A percentile compares a stretch with the other conserved stretches of the same genome.
phyloP scores from a whole-genome alignment of 2,113 vertebrate genomes.

The Apaloderma vittatum region DNA sequence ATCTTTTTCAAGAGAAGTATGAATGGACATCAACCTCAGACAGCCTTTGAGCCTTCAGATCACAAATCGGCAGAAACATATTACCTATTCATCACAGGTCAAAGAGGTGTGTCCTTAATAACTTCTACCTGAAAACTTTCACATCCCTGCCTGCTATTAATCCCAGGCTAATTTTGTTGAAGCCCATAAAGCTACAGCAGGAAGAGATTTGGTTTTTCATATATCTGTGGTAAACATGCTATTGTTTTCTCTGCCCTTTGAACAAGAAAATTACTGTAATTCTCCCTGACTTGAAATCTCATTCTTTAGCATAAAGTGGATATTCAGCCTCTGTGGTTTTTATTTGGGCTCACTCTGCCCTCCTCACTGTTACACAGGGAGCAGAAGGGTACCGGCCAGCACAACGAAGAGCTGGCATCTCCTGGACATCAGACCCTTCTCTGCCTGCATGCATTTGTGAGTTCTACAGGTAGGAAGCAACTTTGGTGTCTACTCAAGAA shows the following conservation, averaged over 20 bases:
- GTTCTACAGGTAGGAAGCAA: accelerated
- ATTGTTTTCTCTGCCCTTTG: neutral
- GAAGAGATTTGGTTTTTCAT: neutral
- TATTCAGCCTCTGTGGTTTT: neutral
- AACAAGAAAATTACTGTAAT: neutral
- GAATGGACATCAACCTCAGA: neutral
- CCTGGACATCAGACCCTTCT: neutral
- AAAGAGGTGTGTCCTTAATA: neutral
- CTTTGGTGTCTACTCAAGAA: neutral
- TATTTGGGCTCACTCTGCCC: neutral
- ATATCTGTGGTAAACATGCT: neutral
- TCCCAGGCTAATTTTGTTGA: neutral
- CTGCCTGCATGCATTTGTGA: neutral
- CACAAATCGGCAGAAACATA: neutral
- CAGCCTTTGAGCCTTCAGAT: neutral
- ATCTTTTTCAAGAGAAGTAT: neutral
- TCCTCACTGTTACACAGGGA: neutral
- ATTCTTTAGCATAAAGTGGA: neutral
- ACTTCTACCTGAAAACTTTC: neutral
- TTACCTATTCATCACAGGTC: neutral
- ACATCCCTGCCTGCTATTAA: neutral
- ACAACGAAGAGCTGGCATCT: neutral
- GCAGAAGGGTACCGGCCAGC: neutral
- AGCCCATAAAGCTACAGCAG: neutral
- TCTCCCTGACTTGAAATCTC: neutral